phyloP scores from a whole-genome alignment of 2,113 vertebrate genomes.

The Rhipidura dahli region DNA sequence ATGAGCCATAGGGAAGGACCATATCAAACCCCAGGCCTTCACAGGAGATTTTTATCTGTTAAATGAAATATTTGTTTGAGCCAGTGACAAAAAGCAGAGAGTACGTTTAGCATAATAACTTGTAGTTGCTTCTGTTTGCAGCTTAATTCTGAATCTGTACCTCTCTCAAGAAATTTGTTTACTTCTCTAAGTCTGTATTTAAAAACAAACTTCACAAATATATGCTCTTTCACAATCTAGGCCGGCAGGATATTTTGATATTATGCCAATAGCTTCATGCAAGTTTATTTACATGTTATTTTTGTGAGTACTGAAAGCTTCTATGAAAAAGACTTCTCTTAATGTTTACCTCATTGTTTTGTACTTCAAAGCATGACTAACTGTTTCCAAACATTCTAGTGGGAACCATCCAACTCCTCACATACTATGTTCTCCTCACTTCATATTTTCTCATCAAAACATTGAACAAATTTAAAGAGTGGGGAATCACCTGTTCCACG shows the following conservation, averaged over 20 bases:
- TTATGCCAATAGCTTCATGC: background rate
- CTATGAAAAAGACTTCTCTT: background rate
- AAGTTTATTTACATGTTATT: background rate
- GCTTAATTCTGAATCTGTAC: background rate
- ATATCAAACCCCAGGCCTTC: background rate
- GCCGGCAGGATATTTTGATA: background rate
- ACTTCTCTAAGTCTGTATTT: background rate
- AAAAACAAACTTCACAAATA: background rate
- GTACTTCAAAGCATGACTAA: constrained; percentile 26
- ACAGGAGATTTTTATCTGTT: background rate
- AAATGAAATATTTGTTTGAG: background rate
- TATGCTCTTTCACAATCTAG: background rate
- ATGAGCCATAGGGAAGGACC: background rate
- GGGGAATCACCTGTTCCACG: background rate
- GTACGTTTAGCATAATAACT: background rate
- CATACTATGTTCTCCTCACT: background rate
- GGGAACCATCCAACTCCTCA: background rate
- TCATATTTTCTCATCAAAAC: background rate
- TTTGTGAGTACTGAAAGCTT: background rate
- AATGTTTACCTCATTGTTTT: constrained; percentile 1
- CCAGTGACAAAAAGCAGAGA: background rate
- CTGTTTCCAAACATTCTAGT: background rate
- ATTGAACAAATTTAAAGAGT: background rate
- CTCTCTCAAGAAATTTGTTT: background rate
- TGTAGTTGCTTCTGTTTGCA: background rate